A percentile compares a stretch with the other conserved stretches of the same genome.
Evolutionary conservation across 2,113 vertebrate genomes (phyloP).

Genomic region (Gnathonemus echidnorhynchus): DNA sequence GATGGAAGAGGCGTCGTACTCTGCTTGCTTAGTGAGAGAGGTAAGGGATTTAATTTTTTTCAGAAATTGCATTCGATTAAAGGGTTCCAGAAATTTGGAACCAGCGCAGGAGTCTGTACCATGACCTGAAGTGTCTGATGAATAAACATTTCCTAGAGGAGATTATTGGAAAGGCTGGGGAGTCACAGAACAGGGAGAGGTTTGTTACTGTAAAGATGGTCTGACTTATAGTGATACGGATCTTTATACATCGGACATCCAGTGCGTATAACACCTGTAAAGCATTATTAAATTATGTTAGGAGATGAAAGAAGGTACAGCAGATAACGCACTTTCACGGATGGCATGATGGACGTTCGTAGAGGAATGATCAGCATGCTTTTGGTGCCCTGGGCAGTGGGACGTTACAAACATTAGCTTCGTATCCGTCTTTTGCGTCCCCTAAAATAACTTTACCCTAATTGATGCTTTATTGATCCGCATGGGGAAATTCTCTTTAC

Average conservation of each 20-base stretch:
- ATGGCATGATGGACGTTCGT: neutral
- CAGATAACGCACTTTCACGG: neutral
- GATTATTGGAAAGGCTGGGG: neutral
- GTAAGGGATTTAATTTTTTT: neutral
- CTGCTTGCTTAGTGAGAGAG: neutral
- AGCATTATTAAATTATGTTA: neutral
- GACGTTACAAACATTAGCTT: neutral
- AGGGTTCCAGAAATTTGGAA: neutral
- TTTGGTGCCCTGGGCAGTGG: neutral
- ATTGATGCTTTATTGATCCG: no score
- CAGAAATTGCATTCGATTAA: slow-evolving; percentile 1
- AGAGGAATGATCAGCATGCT: neutral
- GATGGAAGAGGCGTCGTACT: neutral
- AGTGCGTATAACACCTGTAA: neutral
- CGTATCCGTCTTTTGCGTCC: neutral
- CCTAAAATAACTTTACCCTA: neutral
- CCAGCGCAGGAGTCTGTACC: neutral
- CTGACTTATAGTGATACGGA: neutral
- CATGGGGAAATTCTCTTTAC: no score
- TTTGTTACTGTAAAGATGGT: neutral
- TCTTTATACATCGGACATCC: neutral
- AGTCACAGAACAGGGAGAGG: neutral
- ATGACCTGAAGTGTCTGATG: neutral
- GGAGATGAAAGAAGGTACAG: neutral
- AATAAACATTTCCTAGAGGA: neutral